phyloP scores from a whole-genome alignment of 2,113 vertebrate genomes.

The Rallus limicola region DNA sequence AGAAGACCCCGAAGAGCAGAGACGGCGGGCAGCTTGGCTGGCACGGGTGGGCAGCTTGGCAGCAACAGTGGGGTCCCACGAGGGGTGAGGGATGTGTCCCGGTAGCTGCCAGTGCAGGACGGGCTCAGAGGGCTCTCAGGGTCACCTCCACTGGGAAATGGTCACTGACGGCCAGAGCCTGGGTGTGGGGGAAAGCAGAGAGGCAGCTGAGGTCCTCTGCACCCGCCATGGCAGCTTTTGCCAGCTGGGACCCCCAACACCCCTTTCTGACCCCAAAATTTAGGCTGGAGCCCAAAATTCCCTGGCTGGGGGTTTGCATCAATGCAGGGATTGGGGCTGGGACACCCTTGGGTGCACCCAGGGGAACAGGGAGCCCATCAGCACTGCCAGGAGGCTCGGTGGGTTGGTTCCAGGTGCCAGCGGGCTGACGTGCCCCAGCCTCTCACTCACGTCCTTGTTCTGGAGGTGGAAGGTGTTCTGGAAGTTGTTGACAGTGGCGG shows the following conservation, averaged over 20 bases:
- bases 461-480: constrained; percentile 8
- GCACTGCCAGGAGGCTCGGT: rapidly evolving
- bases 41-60: no score
- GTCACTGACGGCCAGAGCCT: constrained; percentile 86
- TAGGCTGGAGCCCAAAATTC: background rate
- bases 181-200: background rate
- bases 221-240: rapidly evolving
- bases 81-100: rapidly evolving
- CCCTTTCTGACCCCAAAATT: background rate
- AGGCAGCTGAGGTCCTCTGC: background rate
- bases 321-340: background rate
- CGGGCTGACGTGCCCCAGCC: rapidly evolving
- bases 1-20: background rate
- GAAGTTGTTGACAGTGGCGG: background rate
- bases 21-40: rapidly evolving
- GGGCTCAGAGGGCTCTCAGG: constrained; percentile 20
- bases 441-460: constrained; percentile 34
- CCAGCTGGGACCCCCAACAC: rapidly evolving
- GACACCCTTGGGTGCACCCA: background rate
- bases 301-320: rapidly evolving
- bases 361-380: background rate
- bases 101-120: rapidly evolving
- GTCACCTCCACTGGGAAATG: constrained; percentile 86
- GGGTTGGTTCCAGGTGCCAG: background rate
- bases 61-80: rapidly evolving